A percentile compares a stretch with the other conserved stretches of the same genome.
These are phyloP conservation scores for Montifringilla adamsi DNA, from an alignment of 2,113 vertebrate species.

Conservation along the genomic window DNA sequence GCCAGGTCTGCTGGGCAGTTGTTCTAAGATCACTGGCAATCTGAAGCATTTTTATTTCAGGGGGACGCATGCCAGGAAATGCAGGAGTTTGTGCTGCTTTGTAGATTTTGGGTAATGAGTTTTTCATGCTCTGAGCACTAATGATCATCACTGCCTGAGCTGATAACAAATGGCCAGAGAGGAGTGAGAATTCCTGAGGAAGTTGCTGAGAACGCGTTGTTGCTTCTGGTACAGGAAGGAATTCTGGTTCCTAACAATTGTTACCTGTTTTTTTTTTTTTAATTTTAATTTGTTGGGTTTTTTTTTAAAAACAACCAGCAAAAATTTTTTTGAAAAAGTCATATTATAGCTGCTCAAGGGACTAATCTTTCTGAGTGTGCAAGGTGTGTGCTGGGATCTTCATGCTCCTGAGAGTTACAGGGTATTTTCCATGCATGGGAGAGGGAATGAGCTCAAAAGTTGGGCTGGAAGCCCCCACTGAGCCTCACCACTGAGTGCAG, in stretches of 20 bases:
- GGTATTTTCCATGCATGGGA: neutral
- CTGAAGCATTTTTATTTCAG: neutral
- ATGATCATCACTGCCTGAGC: slow-evolving; percentile 32
- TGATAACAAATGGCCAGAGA: slow-evolving; percentile 61
- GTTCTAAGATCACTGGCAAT: neutral
- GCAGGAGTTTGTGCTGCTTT: neutral
- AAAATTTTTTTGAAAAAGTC: neutral
- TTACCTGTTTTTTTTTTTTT: neutral
- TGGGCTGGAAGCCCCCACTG: neutral
- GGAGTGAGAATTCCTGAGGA: slow-evolving; percentile 65
- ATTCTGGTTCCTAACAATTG: slow-evolving; percentile 34
- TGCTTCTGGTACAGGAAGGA: slow-evolving; percentile 63
- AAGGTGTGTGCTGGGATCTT: neutral
- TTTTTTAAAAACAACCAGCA: neutral
- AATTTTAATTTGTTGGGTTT: neutral
- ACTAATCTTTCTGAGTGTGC: neutral
- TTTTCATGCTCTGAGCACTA: neutral
- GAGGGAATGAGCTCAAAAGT: neutral
- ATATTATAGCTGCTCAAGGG: neutral
- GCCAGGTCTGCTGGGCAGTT: neutral
- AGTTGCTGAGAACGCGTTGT: slow-evolving; percentile 56
- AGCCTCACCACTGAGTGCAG: neutral
- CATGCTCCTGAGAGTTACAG: neutral
- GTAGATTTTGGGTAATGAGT: slow-evolving; percentile 36
- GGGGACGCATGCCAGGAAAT: slow-evolving; percentile 9